These are phyloP conservation scores for Oncorhynchus keta DNA, from an alignment of 2,113 vertebrate species.

Conservation along the genomic window DNA sequence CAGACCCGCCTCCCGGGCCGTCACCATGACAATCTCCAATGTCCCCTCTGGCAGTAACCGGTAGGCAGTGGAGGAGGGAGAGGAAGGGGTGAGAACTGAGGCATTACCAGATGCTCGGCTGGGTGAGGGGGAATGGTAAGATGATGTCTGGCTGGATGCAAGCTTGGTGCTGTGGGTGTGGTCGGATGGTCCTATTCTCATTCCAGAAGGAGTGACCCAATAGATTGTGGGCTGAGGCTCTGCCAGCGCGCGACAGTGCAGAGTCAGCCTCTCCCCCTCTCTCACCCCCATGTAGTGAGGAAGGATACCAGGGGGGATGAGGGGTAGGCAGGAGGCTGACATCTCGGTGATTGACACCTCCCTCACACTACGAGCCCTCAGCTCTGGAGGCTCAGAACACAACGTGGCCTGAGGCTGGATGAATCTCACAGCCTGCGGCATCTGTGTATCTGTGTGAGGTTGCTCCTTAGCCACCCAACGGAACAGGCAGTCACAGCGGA, in stretches of 20 bases:
- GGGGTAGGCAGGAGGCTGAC: slow-evolving; percentile 87
- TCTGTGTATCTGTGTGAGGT: slow-evolving; percentile 63
- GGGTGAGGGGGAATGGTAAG: neutral
- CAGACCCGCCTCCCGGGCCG: slow-evolving; percentile 77
- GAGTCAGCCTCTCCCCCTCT: slow-evolving; percentile 65
- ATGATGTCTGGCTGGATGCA: neutral
- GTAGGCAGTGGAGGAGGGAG: slow-evolving; percentile 57
- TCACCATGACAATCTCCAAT: slow-evolving; percentile 82
- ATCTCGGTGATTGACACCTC: slow-evolving; percentile 91
- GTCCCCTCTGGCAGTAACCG: slow-evolving; percentile 85
- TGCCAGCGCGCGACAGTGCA: slow-evolving; percentile 91
- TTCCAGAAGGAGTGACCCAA: slow-evolving; percentile 88
- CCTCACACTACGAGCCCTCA: slow-evolving; percentile 80
- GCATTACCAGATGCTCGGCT: neutral
- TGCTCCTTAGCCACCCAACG: slow-evolving; percentile 83
- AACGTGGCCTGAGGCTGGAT: slow-evolving; percentile 93
- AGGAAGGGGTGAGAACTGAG: slow-evolving; percentile 15
- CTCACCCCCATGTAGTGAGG: slow-evolving; percentile 76
- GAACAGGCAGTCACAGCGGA: slow-evolving; percentile 94
- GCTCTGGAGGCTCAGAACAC: slow-evolving; percentile 90
- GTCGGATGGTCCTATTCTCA: slow-evolving; percentile 66
- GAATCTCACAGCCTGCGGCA: slow-evolving; percentile 81
- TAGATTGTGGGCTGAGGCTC: slow-evolving; percentile 91
- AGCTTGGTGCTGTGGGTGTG: neutral
- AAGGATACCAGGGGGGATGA: slow-evolving; percentile 82